Conservation (phyloP, 2,888 invertebrate species). For the Selenia dentaria region DNA sequence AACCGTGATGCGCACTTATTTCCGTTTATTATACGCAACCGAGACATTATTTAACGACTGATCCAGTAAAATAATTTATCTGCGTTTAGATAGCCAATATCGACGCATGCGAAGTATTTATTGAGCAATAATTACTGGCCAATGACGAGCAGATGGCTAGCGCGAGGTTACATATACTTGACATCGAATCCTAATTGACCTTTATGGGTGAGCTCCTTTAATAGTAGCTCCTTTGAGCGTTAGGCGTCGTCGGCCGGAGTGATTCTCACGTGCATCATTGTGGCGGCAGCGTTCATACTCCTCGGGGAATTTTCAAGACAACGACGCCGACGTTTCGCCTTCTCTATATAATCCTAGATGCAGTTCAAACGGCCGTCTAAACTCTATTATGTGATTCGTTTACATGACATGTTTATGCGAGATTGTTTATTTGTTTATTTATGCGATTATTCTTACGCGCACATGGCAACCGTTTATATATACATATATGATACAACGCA, state of each 20-base stretch:
- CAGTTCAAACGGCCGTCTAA: constrained; percentile 44
- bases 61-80: constrained; percentile 40
- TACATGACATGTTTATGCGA: constrained; percentile 42
- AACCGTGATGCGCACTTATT: constrained; percentile 41
- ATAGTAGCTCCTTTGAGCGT: constrained; percentile 72
- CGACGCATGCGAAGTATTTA: constrained; percentile 36
- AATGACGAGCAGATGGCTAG: constrained; percentile 41
- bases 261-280: constrained; percentile 63
- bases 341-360: constrained; percentile 50
- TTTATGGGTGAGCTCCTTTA: constrained; percentile 62
- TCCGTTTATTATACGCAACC: constrained; percentile 21
- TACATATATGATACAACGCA: no score
- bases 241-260: constrained; percentile 50
- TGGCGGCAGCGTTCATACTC: constrained; percentile 61
- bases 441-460: no score
- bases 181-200: constrained; percentile 66
- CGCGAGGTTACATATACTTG: constrained; percentile 40
- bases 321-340: no score
- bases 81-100: constrained; percentile 36
- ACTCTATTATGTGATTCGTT: constrained; percentile 44
- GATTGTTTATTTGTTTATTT: no score
- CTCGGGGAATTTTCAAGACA: constrained; percentile 67
- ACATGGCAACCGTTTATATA: constrained; percentile 5
- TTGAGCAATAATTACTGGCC: constrained; percentile 49
- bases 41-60: constrained; percentile 34